Percentiles rank a stretch among this genome's conserved stretches.
Conservation (phyloP, 2,888 invertebrate species). For the Sesamia inferens region DNA sequence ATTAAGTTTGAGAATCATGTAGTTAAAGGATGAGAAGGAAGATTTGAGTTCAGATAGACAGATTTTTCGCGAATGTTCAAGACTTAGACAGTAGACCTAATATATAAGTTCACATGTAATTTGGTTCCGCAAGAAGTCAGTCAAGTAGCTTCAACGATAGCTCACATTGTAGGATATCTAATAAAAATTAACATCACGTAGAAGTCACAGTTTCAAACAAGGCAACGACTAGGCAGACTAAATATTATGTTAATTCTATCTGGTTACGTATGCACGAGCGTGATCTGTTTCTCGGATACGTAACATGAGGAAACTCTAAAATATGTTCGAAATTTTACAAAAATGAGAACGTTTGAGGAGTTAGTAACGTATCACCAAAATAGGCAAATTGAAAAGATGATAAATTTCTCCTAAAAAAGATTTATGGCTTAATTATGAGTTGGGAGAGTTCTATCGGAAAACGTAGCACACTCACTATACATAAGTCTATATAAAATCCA, state of each 20-base stretch:
- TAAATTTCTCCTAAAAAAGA: background rate
- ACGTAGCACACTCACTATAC: background rate
- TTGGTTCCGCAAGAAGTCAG: background rate
- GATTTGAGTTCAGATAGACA: slow-evolving; percentile 10
- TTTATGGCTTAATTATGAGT: too few species aligned
- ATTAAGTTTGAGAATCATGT: slow-evolving; percentile 40
- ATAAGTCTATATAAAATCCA: too few species aligned
- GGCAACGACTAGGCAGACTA: slow-evolving; percentile 42
- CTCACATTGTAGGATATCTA: slow-evolving; percentile 12
- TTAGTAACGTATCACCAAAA: background rate
- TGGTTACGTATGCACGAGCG: slow-evolving; percentile 46
- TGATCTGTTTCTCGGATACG: slow-evolving; percentile 47
- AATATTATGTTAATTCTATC: slow-evolving; percentile 55
- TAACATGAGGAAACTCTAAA: background rate
- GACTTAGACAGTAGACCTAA: background rate
- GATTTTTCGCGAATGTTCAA: slow-evolving; percentile 6
- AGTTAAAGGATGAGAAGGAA: slow-evolving; percentile 35
- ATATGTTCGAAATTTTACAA: slow-evolving; percentile 2
- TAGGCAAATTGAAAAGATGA: background rate
- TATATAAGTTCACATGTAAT: background rate
- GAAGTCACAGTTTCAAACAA: slow-evolving; percentile 32
- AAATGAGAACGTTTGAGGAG: background rate
- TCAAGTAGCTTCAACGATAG: background rate
- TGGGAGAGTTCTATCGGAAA: background rate
- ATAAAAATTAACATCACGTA: slow-evolving; percentile 53